Base-by-base conservation (phyloP, 2,888 invertebrate species). In the Ametastegia equiseti region DNA sequence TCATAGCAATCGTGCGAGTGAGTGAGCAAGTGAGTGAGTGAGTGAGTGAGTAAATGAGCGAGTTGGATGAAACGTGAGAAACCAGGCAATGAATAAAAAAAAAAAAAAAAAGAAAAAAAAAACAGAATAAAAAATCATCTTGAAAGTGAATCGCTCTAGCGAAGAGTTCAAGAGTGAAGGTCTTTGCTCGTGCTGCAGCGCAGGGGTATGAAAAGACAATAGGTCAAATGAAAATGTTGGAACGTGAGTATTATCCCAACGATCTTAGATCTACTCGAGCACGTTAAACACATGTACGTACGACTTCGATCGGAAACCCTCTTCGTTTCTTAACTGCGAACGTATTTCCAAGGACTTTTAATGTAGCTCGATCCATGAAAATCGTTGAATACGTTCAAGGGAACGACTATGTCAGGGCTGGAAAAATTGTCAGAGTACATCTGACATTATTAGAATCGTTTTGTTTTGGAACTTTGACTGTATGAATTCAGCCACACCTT, bases 151-250 rank as follows among this genome's bases (percentile, higher is more conserved):
- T 89, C 86, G 87, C 84, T 84, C 4, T 9, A 30, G 27, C 71
- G 45, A 87, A 75, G 88, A 89, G 89, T 90, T 90, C 88, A 89
- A 90, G 90, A 90, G 88, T 89, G 89, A 89, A 89, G 89, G 89
- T 87, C 88, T 82, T 45, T 7, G 69, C 30, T 27, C 27, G 42
- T 71, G 3, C 23, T 54, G 50, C n/a, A 15, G 30, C 36, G n/a
- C 5, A 30, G 57, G 23, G 42, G 83, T 54, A 80, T 80, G 83
- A 83, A 83, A 84, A 88, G 88, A 90, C 90, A 90, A 90, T 90
- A 88, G 90, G 89, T 89, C 88, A 90, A 90, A 90, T 90, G 90
- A 88, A 90, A 90, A 90, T 90, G 90, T 86, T 85, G 81, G 87
- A 87, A 90, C 90, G 89, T 90, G 90, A 90, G 86, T 87, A 85